Conservation (phyloP, 2,113 vertebrate genomes). For the Heliornis fulica region DNA sequence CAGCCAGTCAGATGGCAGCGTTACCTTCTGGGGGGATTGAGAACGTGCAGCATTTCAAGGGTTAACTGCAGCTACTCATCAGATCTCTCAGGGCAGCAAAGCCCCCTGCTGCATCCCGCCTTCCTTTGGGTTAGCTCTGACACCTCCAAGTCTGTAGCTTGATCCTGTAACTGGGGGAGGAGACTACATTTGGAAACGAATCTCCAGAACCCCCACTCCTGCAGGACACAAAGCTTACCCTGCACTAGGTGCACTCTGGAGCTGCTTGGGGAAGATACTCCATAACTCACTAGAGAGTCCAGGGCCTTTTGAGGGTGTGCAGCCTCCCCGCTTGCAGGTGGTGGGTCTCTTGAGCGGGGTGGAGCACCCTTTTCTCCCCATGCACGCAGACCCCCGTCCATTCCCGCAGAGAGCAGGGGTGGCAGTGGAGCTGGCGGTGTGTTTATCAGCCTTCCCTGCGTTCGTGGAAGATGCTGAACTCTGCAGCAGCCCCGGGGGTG, state of each 20-base stretch:
- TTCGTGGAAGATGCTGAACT: background rate
- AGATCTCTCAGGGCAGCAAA: background rate
- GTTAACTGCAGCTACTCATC: background rate
- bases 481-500: background rate
- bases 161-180: background rate
- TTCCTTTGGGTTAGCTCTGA: background rate
- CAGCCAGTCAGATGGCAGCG: background rate
- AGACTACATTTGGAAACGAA: background rate
- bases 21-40: background rate
- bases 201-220: background rate
- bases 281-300: accelerated
- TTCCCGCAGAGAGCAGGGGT: accelerated
- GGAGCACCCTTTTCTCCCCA: background rate
- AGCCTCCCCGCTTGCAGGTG: background rate
- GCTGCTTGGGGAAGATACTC: background rate
- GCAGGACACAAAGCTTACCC: background rate
- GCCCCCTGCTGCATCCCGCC: background rate
- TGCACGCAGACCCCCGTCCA: accelerated
- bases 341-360: background rate
- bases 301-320: background rate
- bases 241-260: background rate
- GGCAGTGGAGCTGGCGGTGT: background rate
- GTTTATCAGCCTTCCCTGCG: background rate
- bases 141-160: background rate
- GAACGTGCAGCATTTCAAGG: background rate